These are phyloP conservation scores for Gorsachius goisagi DNA, from an alignment of 2,113 vertebrate genomes.

Conservation along the genomic window DNA sequence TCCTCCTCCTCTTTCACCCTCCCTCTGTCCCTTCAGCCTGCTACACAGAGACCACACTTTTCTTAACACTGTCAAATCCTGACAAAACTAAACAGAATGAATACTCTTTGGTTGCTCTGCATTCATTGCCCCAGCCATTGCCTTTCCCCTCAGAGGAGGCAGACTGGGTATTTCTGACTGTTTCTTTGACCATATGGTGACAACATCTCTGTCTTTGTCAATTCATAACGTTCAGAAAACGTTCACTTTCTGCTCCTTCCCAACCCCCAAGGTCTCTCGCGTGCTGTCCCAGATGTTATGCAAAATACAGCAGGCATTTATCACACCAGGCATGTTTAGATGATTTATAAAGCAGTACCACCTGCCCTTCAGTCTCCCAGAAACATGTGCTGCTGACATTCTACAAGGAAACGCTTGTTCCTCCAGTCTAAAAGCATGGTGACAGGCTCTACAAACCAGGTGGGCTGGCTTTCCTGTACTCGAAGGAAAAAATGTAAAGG, in stretches of 20 bases:
- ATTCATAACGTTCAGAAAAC: not conserved
- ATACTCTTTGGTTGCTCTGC: not conserved
- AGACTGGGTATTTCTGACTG: not conserved
- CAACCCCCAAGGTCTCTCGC: conserved; percentile 18
- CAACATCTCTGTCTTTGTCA: conserved; percentile 40
- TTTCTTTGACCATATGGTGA: conserved; percentile 43
- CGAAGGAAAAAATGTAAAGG: not conserved
- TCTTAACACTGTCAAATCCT: not conserved
- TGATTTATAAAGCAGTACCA: conserved; percentile 60
- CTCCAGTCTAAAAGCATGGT: not conserved
- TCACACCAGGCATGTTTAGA: conserved; percentile 50
- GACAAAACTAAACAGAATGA: not conserved
- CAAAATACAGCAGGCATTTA: conserved; percentile 61
- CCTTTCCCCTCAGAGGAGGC: not conserved
- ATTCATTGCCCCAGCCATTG: not conserved
- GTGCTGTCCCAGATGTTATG: conserved; percentile 59
- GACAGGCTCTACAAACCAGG: not conserved
- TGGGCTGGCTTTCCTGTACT: not conserved
- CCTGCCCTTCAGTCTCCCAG: conserved; percentile 57
- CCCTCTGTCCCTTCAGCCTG: not conserved
- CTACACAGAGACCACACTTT: not conserved
- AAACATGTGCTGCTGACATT: conserved; percentile 37
- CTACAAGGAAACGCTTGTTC: conserved; percentile 1
- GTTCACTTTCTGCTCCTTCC: not conserved
- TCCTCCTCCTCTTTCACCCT: not conserved